A percentile compares a stretch with the other conserved stretches of the same genome.
Conservation (phyloP, 2,888 invertebrate species). For the Drosophila birchii region DNA sequence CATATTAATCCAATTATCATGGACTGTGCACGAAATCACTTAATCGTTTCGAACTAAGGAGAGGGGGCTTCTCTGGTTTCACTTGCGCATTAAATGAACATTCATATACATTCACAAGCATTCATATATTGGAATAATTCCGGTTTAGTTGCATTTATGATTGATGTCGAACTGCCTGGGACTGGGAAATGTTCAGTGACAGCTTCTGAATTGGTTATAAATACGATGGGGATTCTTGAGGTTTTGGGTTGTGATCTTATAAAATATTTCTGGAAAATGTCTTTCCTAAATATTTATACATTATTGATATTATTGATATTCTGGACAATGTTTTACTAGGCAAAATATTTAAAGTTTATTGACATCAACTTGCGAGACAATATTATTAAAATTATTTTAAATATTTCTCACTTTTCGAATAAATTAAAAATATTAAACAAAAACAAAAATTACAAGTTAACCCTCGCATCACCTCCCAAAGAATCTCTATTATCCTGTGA, state of each 20-base stretch:
- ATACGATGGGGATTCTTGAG: not conserved
- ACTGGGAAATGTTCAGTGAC: slow-evolving; percentile 17
- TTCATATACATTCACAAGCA: not conserved
- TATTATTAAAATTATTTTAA: too few species aligned
- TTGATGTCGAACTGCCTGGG: slow-evolving; percentile 15
- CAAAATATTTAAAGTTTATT: not conserved
- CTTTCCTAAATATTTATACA: not conserved
- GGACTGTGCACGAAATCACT: slow-evolving; percentile 80
- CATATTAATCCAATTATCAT: slow-evolving; percentile 83
- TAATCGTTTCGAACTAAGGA: slow-evolving; percentile 79
- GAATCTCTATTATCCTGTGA: not conserved
- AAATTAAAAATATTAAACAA: not conserved
- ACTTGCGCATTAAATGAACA: slow-evolving; percentile 17
- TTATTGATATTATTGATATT: not conserved
- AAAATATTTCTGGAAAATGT: not conserved
- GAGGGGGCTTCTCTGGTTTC: slow-evolving; percentile 19
- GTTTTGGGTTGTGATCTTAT: not conserved
- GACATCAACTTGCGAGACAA: too few species aligned
- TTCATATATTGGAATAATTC: slow-evolving; percentile 9
- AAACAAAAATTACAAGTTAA: not conserved
- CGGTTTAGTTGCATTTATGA: slow-evolving; percentile 40
- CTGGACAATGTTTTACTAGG: not conserved
- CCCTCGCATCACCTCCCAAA: not conserved
- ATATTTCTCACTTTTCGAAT: too few species aligned
- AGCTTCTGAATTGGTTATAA: slow-evolving; percentile 35